Percentiles rank a stretch among this genome's conserved stretches.
These are phyloP conservation scores for Orycteropus afer DNA, from an alignment of 2,113 vertebrate species.

Conservation along the genomic window DNA sequence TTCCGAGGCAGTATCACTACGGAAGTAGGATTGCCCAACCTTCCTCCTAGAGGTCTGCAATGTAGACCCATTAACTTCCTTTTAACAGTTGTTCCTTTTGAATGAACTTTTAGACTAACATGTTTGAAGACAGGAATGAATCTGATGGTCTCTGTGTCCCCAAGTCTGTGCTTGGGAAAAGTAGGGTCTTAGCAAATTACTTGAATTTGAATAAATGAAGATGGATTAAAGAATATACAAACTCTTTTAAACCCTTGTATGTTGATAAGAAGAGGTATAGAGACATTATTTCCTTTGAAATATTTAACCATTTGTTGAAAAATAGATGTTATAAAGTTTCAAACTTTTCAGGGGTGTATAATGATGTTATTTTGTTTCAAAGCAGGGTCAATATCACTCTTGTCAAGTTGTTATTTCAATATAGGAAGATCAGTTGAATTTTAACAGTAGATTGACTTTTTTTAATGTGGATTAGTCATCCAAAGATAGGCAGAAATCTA, in stretches of 20 bases:
- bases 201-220: background rate
- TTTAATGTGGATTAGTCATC: background rate
- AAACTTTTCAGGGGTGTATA: background rate
- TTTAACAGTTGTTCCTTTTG: background rate
- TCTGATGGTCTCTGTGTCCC: background rate
- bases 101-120: background rate
- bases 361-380: background rate
- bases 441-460: background rate
- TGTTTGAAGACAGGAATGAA: background rate
- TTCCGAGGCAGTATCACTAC: too few species aligned
- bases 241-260: background rate
- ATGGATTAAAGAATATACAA: background rate
- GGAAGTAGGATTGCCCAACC: too few species aligned
- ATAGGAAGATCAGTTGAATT: background rate
- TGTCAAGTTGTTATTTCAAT: background rate
- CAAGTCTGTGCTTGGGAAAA: background rate
- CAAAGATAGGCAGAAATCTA: background rate
- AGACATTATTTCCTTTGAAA: background rate
- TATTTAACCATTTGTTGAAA: background rate
- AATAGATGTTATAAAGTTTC: background rate
- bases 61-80: background rate
- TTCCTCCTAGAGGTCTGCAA: background rate
- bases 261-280: background rate
- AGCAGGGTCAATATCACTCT: background rate
- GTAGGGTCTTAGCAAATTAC: background rate